Evolutionary conservation across 2,888 invertebrate genomes (phyloP).

Genomic region (Thymelicus acteon): DNA sequence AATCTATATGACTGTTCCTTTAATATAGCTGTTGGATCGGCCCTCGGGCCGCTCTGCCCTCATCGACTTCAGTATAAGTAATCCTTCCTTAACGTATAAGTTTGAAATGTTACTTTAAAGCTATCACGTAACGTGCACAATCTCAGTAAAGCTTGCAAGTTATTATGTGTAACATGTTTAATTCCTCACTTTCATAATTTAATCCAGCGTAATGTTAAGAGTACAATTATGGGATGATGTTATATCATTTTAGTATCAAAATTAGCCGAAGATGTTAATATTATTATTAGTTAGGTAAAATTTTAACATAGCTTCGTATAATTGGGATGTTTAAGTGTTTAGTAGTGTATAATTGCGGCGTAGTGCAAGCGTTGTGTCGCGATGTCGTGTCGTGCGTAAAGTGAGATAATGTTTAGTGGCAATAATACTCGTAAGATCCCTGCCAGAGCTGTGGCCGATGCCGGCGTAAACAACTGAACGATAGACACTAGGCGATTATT

Average conservation of each 20-base stretch:
- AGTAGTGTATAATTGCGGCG: constrained; percentile 77
- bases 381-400: constrained; percentile 64
- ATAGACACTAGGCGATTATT: constrained; percentile 78
- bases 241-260: constrained; percentile 86
- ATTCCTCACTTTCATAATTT: constrained; percentile 78
- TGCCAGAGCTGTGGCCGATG: constrained; percentile 56
- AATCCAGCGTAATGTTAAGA: constrained; percentile 84
- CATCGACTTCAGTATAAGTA: constrained; percentile 71
- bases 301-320: constrained; percentile 85
- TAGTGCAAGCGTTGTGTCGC: constrained; percentile 76
- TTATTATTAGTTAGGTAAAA: constrained; percentile 83
- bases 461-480: constrained; percentile 61
- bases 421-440: constrained; percentile 81
- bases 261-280: constrained; percentile 86
- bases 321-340: constrained; percentile 85
- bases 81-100: constrained; percentile 65
- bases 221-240: constrained; percentile 84
- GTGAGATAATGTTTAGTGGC: constrained; percentile 73
- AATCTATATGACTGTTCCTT: constrained; percentile 83
- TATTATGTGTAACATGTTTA: constrained; percentile 76
- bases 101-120: constrained; percentile 65
- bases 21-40: constrained; percentile 62
- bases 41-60: constrained; percentile 45
- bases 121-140: constrained; percentile 81
- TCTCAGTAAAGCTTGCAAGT: constrained; percentile 84